Conservation (phyloP, 2,888 invertebrate species). For the Hemaris fuciformis region DNA sequence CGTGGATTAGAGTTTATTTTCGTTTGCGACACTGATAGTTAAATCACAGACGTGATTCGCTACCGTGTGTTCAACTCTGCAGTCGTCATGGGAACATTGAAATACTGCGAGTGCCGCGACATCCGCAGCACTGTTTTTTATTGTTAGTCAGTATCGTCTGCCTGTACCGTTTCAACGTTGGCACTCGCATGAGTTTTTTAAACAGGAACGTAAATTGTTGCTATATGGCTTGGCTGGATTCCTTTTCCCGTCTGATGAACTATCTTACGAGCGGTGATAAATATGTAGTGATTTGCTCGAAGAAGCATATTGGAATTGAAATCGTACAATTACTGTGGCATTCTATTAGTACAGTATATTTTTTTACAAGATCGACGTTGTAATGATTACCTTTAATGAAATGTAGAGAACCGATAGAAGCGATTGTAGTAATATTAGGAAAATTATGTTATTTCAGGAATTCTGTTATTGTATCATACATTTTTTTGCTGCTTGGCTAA, state of each 20-base stretch:
- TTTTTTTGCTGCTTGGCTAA: too few species aligned
- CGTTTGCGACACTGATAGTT: not conserved
- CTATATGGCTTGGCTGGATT: not conserved
- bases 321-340: too few species aligned
- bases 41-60: not conserved
- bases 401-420: too few species aligned
- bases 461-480: too few species aligned
- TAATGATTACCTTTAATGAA: too few species aligned
- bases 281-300: not conserved
- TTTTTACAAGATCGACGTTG: too few species aligned
- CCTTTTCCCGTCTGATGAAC: not conserved
- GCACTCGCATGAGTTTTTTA: not conserved
- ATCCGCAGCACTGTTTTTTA: not conserved
- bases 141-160: not conserved
- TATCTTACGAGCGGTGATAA: not conserved
- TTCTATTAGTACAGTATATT: too few species aligned
- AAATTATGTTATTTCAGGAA: too few species aligned
- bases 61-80: not conserved
- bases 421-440: too few species aligned
- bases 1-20: not conserved
- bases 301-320: not conserved
- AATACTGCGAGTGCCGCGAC: not conserved
- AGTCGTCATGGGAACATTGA: conserved; percentile 13
- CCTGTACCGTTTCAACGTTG: not conserved
- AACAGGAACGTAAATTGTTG: not conserved